Evolutionary conservation across 2,113 vertebrate genomes (phyloP), one percentile per base, ranked within the genome.

Genomic region (Trinectes maculatus): DNA sequence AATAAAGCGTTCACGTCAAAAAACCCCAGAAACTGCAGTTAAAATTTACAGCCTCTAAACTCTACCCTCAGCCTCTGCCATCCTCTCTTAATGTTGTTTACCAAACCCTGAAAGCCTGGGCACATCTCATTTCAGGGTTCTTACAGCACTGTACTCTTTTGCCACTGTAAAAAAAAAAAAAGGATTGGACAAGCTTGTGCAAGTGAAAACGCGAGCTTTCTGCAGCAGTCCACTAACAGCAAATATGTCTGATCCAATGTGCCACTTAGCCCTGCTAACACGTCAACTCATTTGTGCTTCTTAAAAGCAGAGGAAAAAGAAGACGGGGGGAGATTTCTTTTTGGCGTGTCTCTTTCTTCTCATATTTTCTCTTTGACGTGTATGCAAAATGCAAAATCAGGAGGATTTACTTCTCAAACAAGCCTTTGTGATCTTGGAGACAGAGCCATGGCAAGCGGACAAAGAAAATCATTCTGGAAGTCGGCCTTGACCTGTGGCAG

Each of bases 381-480:
- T 52, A 64, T 61, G 66, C 42, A 71, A 64, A 13, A 28, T 64
- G 49, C 65, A 64, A 74, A 40, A 3, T 47, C 29, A 33, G 64
- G 49, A 71, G 64, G 75, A 90, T 88, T 88, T 85, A 80, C 63
- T 75, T 82, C 85, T 87, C 66, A 65, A 89, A 87, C 85, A 80
- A 78, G 65, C 56, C 80, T 79, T 76, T 75, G 51, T 75, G 72
- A 82, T 74, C 70, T 77, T 15, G 4, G 57, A 74, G 53, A 59
- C 59, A 18, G 79, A 83, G 77, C 66, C 69, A 24, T 59, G 64
- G 61, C 77, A 37, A 1, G 62, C 53, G 77, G 54, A 84, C 72
- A 80, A 79, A 90, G 80, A 80, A 89, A 91, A 70, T 85, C 43
- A 66, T 82, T 83, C 82, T 88, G 79, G 76, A 84, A 82, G 79